Percentiles rank a stretch among this genome's conserved stretches.
Conservation (phyloP, 2,113 vertebrate species). For the Cygnus atratus region DNA sequence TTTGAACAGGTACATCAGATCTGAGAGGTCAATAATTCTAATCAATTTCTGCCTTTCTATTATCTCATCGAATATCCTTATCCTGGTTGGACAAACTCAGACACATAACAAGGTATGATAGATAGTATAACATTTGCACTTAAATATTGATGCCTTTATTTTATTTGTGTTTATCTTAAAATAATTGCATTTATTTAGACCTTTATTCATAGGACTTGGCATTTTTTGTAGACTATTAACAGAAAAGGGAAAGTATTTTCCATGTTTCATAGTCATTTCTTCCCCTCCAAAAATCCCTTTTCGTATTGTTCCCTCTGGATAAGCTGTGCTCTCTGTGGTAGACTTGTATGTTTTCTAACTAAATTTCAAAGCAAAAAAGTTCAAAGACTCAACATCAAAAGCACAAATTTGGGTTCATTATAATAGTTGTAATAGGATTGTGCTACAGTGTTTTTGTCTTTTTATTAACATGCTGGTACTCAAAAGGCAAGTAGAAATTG, state of each 20-base stretch:
- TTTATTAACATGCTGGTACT: constrained; percentile 60
- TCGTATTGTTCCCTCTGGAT: constrained; percentile 51
- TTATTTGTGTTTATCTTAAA: constrained; percentile 30
- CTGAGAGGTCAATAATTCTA: constrained; percentile 96
- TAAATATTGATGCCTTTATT: background rate
- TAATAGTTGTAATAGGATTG: constrained; percentile 66
- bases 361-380: constrained; percentile 67
- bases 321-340: constrained; percentile 41
- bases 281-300: constrained; percentile 20
- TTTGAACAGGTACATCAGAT: constrained; percentile 91
- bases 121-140: background rate
- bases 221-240: constrained; percentile 26
- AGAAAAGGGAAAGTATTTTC: constrained; percentile 34
- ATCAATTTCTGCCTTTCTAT: constrained; percentile 99
- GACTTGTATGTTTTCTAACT: constrained; percentile 51
- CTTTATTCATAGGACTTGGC: background rate
- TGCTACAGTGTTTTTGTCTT: constrained; percentile 59
- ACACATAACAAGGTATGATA: constrained; percentile 93
- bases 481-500: constrained; percentile 49
- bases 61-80: constrained; percentile 98
- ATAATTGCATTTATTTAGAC: background rate
- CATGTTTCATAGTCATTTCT: background rate
- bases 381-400: constrained; percentile 71
- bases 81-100: constrained; percentile 97
- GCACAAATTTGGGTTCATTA: constrained; percentile 62